Evolutionary conservation across 2,888 invertebrate genomes (phyloP), one percentile per base, ranked within the genome.

Genomic region (Orthosia gothica): DNA sequence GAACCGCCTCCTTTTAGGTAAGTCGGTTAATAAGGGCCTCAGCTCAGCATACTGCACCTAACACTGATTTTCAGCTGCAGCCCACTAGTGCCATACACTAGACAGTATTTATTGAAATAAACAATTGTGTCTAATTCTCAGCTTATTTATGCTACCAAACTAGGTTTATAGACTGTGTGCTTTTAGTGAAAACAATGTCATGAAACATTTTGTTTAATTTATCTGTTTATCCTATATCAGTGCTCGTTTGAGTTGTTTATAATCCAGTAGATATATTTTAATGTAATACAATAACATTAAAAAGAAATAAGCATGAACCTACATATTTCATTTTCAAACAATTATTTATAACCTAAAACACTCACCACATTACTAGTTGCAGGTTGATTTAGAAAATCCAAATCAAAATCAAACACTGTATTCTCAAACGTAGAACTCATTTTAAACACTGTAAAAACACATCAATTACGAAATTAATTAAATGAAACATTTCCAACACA

Each of bases 391-490:
- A 94, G 87, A 75, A 91, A 90, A 83, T 92, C 90, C 59, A 95
- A 86, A 83, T 94, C 94, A 90, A 95, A 95, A 81, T 93, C 91
- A 3, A 92, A 84, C 62, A 93, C 79, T 49, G 88, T 77, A 58
- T 88, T 85, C 9, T 84, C 81, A 32, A 68, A 81, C 1, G 83
- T 20, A 40, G 82, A 74, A 80, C 74, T 65, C 88, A 88, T 88
- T 52, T 18, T 87, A 15, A 32, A 62, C 57, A 63, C 50, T 32
- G 18, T 9, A 54, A 67, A 64, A 70, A 40, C 55, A 65, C 68
- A 50, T 65, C 5, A 71, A 69, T 59, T 20, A 5, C 5, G 18
- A 20, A 47, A 54, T 16, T 23, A 74, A 74, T 54, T n/a, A 40
- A n/a, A n/a, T 7, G 2, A 59, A 59, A 55, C 26, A 15, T 70